Evolutionary conservation across 2,888 invertebrate genomes (phyloP).

Genomic region (Campoplex capitator): DNA sequence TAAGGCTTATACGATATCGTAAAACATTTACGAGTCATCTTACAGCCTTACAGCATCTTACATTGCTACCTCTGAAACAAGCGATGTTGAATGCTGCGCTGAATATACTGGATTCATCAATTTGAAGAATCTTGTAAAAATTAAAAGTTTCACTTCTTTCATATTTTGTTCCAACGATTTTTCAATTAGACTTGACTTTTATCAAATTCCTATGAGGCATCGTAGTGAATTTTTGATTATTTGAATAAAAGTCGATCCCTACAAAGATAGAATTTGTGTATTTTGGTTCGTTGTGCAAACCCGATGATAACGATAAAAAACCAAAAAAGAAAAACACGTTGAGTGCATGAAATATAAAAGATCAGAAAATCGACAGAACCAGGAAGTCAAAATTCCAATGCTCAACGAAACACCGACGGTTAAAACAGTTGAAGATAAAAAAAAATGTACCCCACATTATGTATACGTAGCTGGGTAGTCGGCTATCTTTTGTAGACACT

Average conservation of each 20-base stretch:
- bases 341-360: not conserved
- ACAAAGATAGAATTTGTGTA: not conserved
- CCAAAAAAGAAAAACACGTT: not conserved
- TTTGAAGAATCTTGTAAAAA: not conserved
- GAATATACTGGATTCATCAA: not conserved
- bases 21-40: not conserved
- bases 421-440: not conserved
- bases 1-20: not conserved
- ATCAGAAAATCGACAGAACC: not conserved
- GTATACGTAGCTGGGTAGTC: not conserved
- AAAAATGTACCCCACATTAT: not conserved
- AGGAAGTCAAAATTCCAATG: not conserved
- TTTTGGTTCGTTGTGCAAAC: not conserved
- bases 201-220: too few species aligned
- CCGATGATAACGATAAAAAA: not conserved
- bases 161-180: not conserved
- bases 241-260: not conserved
- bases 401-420: not conserved
- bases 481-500: not conserved
- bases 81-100: not conserved
- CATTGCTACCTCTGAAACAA: not conserved
- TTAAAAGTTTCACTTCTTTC: not conserved
- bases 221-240: too few species aligned
- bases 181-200: not conserved
- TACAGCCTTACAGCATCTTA: too few species aligned